A percentile compares a stretch with the other conserved stretches of the same genome.
Evolutionary conservation across 2,113 vertebrate species (phyloP).

Genomic region (Pelmatolapia mariae): DNA sequence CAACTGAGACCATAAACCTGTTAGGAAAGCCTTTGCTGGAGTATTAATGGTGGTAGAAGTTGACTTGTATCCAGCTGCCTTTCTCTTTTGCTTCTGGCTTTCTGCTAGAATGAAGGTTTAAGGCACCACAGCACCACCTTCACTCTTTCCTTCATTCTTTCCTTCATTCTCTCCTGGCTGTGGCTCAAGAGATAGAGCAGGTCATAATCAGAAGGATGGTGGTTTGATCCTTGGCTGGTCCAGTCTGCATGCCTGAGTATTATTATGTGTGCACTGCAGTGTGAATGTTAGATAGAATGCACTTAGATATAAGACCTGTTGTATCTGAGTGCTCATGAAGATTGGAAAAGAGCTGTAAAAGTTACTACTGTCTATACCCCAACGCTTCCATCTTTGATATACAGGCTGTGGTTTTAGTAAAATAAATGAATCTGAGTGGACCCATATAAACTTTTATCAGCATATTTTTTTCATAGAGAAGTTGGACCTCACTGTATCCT

Average conservation of each 20-base stretch:
- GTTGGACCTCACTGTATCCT: not conserved
- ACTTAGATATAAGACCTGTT: not conserved
- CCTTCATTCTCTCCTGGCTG: not conserved
- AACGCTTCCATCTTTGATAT: not conserved
- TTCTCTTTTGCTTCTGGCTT: not conserved
- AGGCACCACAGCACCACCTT: not conserved
- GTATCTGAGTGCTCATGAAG: not conserved
- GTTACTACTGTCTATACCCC: not conserved
- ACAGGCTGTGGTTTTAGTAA: not conserved
- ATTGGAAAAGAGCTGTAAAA: not conserved
- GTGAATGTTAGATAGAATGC: not conserved
- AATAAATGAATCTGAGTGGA: not conserved
- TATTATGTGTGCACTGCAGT: not conserved
- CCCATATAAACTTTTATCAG: not conserved
- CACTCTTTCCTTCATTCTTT: not conserved
- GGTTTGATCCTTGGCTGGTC: not conserved
- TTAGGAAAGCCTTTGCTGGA: not conserved
- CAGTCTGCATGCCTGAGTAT: not conserved
- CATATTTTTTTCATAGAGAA: not conserved
- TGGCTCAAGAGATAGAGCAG: not conserved
- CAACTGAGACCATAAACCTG: not conserved
- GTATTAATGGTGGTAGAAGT: not conserved
- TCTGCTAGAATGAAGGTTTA: not conserved
- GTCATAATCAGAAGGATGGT: not conserved
- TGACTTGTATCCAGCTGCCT: not conserved